Percentiles rank a stretch among this genome's conserved stretches.
These are phyloP conservation scores for Melanotaenia pygmaea DNA, from an alignment of 2,797 vertebrate genomes.

Conservation along the genomic window DNA sequence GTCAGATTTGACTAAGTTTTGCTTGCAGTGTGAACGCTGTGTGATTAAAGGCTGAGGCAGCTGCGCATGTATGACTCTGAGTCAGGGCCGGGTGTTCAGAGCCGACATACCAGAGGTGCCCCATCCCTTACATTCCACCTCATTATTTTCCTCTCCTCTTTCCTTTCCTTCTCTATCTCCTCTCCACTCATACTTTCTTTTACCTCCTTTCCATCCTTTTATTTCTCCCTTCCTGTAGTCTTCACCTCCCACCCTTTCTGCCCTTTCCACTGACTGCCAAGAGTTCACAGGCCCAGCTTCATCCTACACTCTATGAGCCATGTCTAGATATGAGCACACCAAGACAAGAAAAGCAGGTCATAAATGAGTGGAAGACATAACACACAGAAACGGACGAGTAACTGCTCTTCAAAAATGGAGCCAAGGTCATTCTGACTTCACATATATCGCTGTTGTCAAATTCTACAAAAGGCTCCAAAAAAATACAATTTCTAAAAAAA, in stretches of 20 bases:
- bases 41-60: slow-evolving; percentile 73
- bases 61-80: slow-evolving; percentile 80
- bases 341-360: slow-evolving; percentile 16
- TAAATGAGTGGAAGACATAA: slow-evolving; percentile 33
- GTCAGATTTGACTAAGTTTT: too few species aligned
- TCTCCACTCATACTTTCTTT: slow-evolving; percentile 44
- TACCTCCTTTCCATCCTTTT: slow-evolving; percentile 17
- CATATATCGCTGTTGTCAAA: not conserved
- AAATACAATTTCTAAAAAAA: slow-evolving; percentile 3
- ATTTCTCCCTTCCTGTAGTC: not conserved
- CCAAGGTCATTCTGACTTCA: slow-evolving; percentile 57
- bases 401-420: slow-evolving; percentile 39
- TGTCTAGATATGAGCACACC: slow-evolving; percentile 24
- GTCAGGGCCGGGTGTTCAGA: slow-evolving; percentile 68
- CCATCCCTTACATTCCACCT: slow-evolving; percentile 83
- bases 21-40: slow-evolving; percentile 14
- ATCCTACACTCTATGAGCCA: slow-evolving; percentile 26
- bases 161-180: slow-evolving; percentile 33
- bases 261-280: slow-evolving; percentile 9
- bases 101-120: slow-evolving; percentile 81
- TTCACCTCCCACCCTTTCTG: not conserved
- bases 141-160: slow-evolving; percentile 64
- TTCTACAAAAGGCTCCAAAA: slow-evolving; percentile 8
- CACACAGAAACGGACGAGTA: slow-evolving; percentile 11
- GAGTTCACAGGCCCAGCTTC: not conserved